Conservation (phyloP, 2,888 invertebrate species). For the Sabatieria punctata region DNA sequence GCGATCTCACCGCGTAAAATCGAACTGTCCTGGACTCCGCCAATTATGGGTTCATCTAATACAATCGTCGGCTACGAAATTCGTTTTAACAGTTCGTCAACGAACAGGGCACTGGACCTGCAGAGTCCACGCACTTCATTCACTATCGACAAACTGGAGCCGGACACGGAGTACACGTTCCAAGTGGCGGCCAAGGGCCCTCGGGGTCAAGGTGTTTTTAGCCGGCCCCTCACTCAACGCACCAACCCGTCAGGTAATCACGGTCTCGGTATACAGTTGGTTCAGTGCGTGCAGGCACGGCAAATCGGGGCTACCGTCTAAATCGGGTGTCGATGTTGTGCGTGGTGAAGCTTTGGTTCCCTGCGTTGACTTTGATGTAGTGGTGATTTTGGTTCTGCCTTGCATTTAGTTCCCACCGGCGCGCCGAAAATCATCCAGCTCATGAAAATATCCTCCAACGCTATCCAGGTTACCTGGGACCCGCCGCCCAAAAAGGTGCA, state of each 20-base stretch:
- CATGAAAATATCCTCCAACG: slow-evolving; percentile 66
- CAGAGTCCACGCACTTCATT: slow-evolving; percentile 19
- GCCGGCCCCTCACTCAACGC: slow-evolving; percentile 76
- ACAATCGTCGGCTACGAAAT: slow-evolving; percentile 85
- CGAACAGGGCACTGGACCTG: slow-evolving; percentile 15
- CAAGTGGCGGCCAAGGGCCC: slow-evolving; percentile 86
- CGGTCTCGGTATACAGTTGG: no score
- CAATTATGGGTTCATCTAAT: slow-evolving; percentile 43
- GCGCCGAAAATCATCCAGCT: slow-evolving; percentile 86
- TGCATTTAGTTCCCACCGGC: slow-evolving; percentile 67
- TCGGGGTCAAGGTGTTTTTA: slow-evolving; percentile 82
- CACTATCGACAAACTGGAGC: slow-evolving; percentile 72
- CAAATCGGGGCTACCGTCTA: no score
- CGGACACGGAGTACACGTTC: slow-evolving; percentile 87
- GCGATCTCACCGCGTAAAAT: slow-evolving; percentile 77
- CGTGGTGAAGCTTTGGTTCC: not conserved
- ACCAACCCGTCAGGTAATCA: slow-evolving; percentile 45
- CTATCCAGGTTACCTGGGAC: slow-evolving; percentile 73
- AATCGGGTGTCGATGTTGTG: not conserved
- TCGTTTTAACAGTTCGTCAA: slow-evolving; percentile 57
- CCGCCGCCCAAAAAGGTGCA: slow-evolving; percentile 76
- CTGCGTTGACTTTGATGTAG: slow-evolving; percentile 7
- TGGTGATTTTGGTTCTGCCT: slow-evolving; percentile 7
- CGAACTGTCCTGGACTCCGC: slow-evolving; percentile 76
- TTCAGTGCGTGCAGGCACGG: no score